Evolutionary conservation across 1,140 invertebrate genomes (phyloP), one percentile per base, ranked within the genome.

Genomic region (Phenacoccus solenopsis): DNA sequence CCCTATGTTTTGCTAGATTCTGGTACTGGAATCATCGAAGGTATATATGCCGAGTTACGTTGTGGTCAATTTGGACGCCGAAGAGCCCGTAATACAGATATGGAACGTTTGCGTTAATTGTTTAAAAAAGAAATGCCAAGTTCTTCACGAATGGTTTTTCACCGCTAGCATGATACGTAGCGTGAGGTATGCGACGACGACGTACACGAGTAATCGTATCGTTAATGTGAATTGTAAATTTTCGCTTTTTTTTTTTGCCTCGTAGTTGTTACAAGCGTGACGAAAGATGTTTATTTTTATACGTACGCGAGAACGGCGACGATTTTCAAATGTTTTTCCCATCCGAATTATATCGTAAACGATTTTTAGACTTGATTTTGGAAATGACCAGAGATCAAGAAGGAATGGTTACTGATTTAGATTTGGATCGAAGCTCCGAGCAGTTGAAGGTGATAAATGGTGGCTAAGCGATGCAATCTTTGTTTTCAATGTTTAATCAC

Each of bases 291-390:
- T 83, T 98, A 1, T 98, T 98, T 80, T 82, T 99, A 0, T 99
- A 99, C 79, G 96, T 99, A 24, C 91, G 96, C 78, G 90, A 98
- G 77, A 98, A 98, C 76, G 98, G 94, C 7, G 94, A 98, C 78
- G 96, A 98, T 81, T 99, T 99, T 81, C 96, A 99, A 85, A 96
- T 99, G 81, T 98, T 91, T 78, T 91, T 99, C 73, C 94, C 97
- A 12, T 98, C 94, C 0, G 85, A 88, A 64, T 74, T 85, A 59
- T 93, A 91, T 78, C 84, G 95, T 71, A 86, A 93, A 78, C 85
- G 87, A 75, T 91, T 94, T 75, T 89, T 91, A 77, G 87, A 91
- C 74, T 77, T 92, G 2, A 83, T 94, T 28, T 80, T 91, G 12
- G 87, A 93, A 79, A 84, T 96, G 78, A 93, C 92, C 0, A 88